Percentiles rank a stretch among this genome's conserved stretches.
These are phyloP conservation scores for Drosophila sucinea DNA, from an alignment of 1,140 invertebrate genomes.

Conservation along the genomic window DNA sequence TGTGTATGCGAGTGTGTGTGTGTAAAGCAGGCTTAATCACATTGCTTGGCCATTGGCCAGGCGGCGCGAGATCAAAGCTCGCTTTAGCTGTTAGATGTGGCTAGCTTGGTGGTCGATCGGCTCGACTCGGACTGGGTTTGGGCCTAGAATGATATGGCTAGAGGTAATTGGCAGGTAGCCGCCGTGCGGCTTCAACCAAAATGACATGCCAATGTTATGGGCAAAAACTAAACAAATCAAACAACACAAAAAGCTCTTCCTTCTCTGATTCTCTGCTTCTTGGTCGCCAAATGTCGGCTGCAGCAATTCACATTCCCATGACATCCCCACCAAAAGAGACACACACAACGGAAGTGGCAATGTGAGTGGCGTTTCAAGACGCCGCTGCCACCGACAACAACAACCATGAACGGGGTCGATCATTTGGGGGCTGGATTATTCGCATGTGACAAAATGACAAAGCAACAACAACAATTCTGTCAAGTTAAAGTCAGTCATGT, in stretches of 20 bases:
- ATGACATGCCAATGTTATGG: conserved; percentile 69
- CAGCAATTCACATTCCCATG: conserved; percentile 76
- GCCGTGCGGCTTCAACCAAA: conserved; percentile 59
- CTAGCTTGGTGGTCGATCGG: conserved; percentile 75
- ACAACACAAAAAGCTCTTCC: conserved; percentile 60
- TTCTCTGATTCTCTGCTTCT: conserved; percentile 15
- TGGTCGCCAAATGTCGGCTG: conserved; percentile 56
- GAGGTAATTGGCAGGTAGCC: conserved; percentile 75
- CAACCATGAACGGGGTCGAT: neutral
- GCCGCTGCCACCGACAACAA: conserved; percentile 40
- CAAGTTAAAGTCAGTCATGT: conserved; percentile 78
- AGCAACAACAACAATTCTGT: conserved; percentile 76
- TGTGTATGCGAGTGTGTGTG: conserved; percentile 24
- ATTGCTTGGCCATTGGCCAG: conserved; percentile 82
- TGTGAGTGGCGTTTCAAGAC: conserved; percentile 79
- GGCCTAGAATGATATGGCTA: conserved; percentile 66
- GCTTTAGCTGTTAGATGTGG: conserved; percentile 70
- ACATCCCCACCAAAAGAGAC: conserved; percentile 47
- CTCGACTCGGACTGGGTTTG: neutral
- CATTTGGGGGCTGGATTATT: conserved; percentile 46
- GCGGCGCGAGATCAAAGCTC: conserved; percentile 73
- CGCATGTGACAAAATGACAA: conserved; percentile 68
- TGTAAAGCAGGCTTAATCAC: conserved; percentile 77
- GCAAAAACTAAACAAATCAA: conserved; percentile 32
- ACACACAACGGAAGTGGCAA: conserved; percentile 76